Percentiles rank a stretch among this genome's conserved stretches.
Evolutionary conservation across 2,113 vertebrate genomes (phyloP).

Genomic region (Onychostruthus taczanowskii): DNA sequence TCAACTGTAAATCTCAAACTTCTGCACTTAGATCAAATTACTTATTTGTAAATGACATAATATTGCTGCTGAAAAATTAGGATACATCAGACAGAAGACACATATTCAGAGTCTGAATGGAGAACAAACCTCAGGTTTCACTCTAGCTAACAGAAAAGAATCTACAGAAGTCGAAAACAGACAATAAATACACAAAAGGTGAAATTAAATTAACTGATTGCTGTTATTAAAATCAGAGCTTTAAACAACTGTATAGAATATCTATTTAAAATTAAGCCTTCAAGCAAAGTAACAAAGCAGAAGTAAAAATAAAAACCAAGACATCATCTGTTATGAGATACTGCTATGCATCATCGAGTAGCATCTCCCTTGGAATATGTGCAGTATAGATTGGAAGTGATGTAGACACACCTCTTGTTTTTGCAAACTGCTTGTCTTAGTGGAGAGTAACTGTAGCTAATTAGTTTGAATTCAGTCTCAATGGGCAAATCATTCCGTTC

Average conservation of each 20-base stretch:
- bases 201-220: not conserved
- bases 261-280: not conserved
- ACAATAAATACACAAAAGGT: not conserved
- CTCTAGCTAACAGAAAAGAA: not conserved
- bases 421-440: constrained; percentile 5
- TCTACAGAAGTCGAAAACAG: not conserved
- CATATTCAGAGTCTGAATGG: not conserved
- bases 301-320: constrained; percentile 12
- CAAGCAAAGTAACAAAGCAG: not conserved
- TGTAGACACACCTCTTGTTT: not conserved
- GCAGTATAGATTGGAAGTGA: not conserved
- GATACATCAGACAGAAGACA: not conserved
- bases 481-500: constrained; percentile 27
- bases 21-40: not conserved
- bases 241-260: not conserved
- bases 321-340: not conserved
- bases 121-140: not conserved
- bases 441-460: not conserved
- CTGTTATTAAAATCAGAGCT: not conserved
- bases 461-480: constrained; percentile 23
- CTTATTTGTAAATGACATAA: not conserved
- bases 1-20: not conserved
- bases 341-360: not conserved
- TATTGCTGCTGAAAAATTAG: not conserved
- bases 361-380: not conserved